Conservation (phyloP, 2,113 vertebrate species). For the Amia ocellicauda region DNA sequence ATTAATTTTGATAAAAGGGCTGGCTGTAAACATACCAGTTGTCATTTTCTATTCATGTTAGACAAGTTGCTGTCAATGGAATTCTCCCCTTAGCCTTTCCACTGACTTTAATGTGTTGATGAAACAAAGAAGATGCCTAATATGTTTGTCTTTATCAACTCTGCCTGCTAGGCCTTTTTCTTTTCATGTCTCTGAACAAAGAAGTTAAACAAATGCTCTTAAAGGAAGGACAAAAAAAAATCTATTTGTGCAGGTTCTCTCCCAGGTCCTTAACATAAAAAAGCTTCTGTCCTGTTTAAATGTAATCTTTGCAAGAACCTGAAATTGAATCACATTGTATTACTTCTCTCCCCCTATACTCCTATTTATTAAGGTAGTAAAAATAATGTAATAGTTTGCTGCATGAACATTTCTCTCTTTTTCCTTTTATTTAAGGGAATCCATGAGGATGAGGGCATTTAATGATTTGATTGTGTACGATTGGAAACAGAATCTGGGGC, state of each 20-base stretch:
- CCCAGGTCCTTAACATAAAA: neutral
- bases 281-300: neutral
- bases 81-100: slow-evolving; percentile 3
- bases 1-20: slow-evolving; percentile 14
- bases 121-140: neutral
- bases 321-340: slow-evolving; percentile 7
- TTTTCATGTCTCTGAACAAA: neutral
- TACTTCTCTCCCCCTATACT: neutral
- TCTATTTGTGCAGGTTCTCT: neutral
- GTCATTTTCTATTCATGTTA: slow-evolving; percentile 13
- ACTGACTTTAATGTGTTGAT: neutral
- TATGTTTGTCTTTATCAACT: neutral
- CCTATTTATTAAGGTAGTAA: slow-evolving; percentile 16
- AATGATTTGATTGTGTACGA: neutral
- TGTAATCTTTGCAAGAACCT: slow-evolving; percentile 4
- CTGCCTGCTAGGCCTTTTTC: neutral
- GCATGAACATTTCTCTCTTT: slow-evolving; percentile 5
- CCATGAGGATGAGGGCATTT: slow-evolving; percentile 8
- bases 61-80: neutral
- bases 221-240: neutral
- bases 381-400: too few relatives aligned
- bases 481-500: neutral
- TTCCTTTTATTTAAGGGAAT: slow-evolving; percentile 11
- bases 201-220: neutral
- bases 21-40: slow-evolving; percentile 9